Percentiles rank a stretch among this genome's conserved stretches.
Evolutionary conservation across 2,797 vertebrate genomes (phyloP).

Genomic region (Crypturellus tataupa): DNA sequence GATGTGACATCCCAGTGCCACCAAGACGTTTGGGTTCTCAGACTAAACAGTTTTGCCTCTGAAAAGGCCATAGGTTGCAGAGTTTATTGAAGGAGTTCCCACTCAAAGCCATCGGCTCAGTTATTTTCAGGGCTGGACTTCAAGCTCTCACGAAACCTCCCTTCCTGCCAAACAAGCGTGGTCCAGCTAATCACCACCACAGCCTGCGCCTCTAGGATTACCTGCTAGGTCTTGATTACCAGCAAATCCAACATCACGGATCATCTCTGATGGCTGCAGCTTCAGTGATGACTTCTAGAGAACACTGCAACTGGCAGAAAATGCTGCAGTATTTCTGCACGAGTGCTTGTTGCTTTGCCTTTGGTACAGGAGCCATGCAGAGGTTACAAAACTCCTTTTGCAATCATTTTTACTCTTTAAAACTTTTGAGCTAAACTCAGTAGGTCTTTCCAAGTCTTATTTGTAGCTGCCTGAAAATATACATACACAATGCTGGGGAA

Average conservation of each 20-base stretch:
- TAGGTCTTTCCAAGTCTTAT: background rate
- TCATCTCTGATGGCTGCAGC: constrained; percentile 31
- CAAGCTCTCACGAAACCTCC: constrained; percentile 16
- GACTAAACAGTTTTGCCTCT: background rate
- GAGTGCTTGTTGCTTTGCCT: background rate
- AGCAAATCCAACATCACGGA: constrained; percentile 44
- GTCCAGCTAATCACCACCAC: constrained; percentile 30
- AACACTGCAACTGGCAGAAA: constrained; percentile 35
- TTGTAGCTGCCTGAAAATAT: background rate
- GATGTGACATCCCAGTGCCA: fast-evolving
- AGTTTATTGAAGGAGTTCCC: background rate
- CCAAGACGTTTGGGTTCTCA: background rate
- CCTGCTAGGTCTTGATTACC: constrained; percentile 53
- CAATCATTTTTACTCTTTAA: background rate
- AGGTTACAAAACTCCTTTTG: background rate
- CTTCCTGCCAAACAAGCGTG: constrained; percentile 26
- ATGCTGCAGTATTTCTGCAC: background rate
- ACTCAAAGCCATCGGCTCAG: background rate
- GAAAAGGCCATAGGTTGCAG: background rate
- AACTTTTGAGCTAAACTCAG: background rate
- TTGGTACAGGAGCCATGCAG: background rate
- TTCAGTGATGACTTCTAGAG: constrained; percentile 32
- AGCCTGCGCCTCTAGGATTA: constrained; percentile 19
- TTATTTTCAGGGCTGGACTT: constrained; percentile 18
- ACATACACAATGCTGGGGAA: background rate